Base-by-base conservation (phyloP, 2,888 invertebrate genomes). In the Drosophila suboccidentalis region DNA sequence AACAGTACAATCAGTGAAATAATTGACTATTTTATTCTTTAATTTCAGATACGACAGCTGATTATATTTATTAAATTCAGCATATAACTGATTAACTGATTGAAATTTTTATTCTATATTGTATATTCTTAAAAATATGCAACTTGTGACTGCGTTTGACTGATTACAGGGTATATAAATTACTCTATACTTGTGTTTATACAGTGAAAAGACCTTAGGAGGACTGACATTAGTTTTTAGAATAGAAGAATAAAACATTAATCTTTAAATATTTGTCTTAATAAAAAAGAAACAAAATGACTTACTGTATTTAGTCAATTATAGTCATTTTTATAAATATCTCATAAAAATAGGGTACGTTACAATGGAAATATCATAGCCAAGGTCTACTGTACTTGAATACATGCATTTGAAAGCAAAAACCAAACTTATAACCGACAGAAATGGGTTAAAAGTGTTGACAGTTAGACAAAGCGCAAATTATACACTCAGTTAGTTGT, bases 401-500 rank as follows among this genome's bases (percentile, higher is more conserved):
- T 63, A 59, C 57, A 64, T 74, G 66, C 71, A 75, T 62, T 67
- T 62, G 22, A 60, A 68, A 54, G 32, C 46, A 26, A 51, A 51
- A 72, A 66, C 69, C 69, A 75, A 81, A 80, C 80, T 78, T 78
- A 85, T 81, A 75, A 69, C 63, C 70, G 46, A 61, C 75, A 85
- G 81, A 83, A 86, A 84, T 86, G 84, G 84, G 84, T 84, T 86
- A 84, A 86, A 86, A 84, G 84, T 84, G 87, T 84, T 84, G 84
- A 84, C 84, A 86, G 82, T 86, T 78, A 82, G 71, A 82, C 82
- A 86, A 86, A 78, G 78, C 86, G 84, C 75, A 85, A 86, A 86
- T 85, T 85, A 84, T 82, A 84, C 84, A 71, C 76, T 80, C 59
- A 44, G 34, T 26, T 44, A 39, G 38, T 49, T 64, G 63, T 53